A percentile compares a stretch with the other conserved stretches of the same genome.
Conservation (phyloP, 2,113 vertebrate genomes). For the Paramisgurnus dabryanus region DNA sequence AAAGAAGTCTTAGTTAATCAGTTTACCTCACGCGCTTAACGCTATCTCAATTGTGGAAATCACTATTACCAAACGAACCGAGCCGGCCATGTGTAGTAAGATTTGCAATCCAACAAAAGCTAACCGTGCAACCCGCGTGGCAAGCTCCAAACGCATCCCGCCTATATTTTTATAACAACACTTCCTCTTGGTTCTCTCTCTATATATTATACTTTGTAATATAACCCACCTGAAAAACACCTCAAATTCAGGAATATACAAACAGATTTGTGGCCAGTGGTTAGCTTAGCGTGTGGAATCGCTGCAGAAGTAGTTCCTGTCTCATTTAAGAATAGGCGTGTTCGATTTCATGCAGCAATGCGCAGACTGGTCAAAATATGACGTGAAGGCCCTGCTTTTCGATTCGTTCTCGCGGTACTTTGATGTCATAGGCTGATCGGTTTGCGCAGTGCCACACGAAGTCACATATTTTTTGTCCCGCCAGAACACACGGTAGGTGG, state of each 20-base stretch:
- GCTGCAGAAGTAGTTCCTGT: background rate
- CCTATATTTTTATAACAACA: background rate
- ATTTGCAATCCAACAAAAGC: background rate
- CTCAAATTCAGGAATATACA: background rate
- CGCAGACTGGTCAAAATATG: background rate
- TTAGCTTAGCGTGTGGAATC: background rate
- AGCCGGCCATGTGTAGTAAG: background rate
- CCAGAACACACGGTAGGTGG: too few species aligned
- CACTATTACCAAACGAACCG: background rate
- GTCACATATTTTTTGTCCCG: too few species aligned
- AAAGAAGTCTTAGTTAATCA: background rate
- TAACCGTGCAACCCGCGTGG: background rate
- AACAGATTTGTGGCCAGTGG: background rate
- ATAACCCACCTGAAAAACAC: background rate
- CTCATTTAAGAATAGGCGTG: conserved; percentile 16
- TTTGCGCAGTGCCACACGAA: too few species aligned
- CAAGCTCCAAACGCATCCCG: background rate
- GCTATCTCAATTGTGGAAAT: background rate
- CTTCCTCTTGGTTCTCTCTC: background rate
- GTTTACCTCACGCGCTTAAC: background rate
- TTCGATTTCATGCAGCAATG: too few species aligned
- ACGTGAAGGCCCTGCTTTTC: too few species aligned
- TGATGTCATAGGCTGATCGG: too few species aligned
- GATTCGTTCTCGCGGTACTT: too few species aligned
- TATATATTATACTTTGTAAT: background rate